A percentile compares a stretch with the other conserved stretches of the same genome.
Evolutionary conservation across 1,140 invertebrate genomes (phyloP).

Genomic region (Leptestheria dahalacensis): DNA sequence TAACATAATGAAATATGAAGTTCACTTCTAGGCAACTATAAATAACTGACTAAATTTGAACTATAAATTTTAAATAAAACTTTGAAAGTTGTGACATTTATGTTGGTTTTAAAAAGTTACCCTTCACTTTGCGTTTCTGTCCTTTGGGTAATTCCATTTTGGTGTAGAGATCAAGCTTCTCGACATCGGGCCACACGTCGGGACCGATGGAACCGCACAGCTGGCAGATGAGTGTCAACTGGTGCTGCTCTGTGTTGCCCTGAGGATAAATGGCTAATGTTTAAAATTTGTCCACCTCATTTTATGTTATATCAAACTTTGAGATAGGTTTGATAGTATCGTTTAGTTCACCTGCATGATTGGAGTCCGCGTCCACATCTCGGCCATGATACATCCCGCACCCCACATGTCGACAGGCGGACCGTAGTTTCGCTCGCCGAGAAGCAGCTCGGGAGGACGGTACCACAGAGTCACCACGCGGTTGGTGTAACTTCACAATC

Average conservation of each 20-base stretch:
- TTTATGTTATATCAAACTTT: no score
- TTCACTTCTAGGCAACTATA: no score
- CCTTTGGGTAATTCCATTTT: constrained; percentile 82
- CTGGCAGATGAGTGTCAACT: constrained; percentile 86
- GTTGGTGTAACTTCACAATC: constrained; percentile 68
- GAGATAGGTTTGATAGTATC: no score
- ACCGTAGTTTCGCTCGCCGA: constrained; percentile 90
- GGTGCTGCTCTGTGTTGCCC: constrained; percentile 90
- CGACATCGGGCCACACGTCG: constrained; percentile 89
- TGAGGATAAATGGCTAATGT: constrained; percentile 36
- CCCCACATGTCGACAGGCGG: constrained; percentile 97
- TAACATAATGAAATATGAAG: no score
- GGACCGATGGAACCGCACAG: constrained; percentile 90
- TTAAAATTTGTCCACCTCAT: background rate
- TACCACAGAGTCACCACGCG: constrained; percentile 98
- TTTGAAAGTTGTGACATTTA: no score
- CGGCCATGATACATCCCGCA: constrained; percentile 96
- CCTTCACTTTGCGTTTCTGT: constrained; percentile 61
- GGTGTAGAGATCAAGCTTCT: constrained; percentile 76
- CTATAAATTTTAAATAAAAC: no score
- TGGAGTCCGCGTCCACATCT: constrained; percentile 89
- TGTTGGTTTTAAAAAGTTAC: constrained; percentile 30
- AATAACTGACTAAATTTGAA: no score
- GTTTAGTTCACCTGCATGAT: constrained; percentile 45
- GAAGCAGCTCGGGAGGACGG: constrained; percentile 69